Base-by-base conservation (phyloP, 1,140 invertebrate genomes). In the Nasonia longicornis region DNA sequence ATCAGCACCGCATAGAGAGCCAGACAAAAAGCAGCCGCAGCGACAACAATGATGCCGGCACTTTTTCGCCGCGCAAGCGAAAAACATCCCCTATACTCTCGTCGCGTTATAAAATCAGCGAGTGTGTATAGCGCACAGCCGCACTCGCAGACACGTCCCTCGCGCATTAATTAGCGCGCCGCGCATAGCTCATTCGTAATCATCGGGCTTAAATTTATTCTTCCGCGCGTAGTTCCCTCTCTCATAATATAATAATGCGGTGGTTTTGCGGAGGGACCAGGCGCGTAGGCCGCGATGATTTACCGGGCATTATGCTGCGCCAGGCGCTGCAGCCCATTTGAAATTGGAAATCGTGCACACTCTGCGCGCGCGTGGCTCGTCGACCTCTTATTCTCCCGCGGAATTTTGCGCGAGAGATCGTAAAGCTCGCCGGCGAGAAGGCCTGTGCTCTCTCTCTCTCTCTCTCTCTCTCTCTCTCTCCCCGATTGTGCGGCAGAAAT, bases 401-500 rank as follows among this genome's bases (percentile, higher is more conserved):
- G 73, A 75, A 58, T 58, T 58, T 67, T 58, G 52, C 48, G 52
- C 26, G 52, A 45, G 35, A n/a, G 26, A 29, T 48, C 52, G 52
- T 75, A 75, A 75, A 75, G 20, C 73, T 73, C 42, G 20, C 14
- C 70, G 72, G 20, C 20, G 52, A 72, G 14, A 42, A 42, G 20
- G 70, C 14, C 4, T 7, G 48, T 52, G 1, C 16, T 52, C 0
- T 4, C 52, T 58, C 6, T n/a, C 52, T 58, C 52, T 58, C 6
- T 26, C 26, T 26, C 26, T 52, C 0, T 4, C 52, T 58, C 6
- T n/a, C 52, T 58, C 52, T 58, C 6, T 26, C 26, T 26, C 26
- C 52, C 16, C 35, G 35, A 69, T 77, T 77, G 45, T 77, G 38
- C 72, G 11, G 45, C 72, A n/a, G 45, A 77, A 77, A 81, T 77